Evolutionary conservation across 2,113 vertebrate genomes (phyloP), one percentile per base, ranked within the genome.

Genomic region (Rhea americana): DNA sequence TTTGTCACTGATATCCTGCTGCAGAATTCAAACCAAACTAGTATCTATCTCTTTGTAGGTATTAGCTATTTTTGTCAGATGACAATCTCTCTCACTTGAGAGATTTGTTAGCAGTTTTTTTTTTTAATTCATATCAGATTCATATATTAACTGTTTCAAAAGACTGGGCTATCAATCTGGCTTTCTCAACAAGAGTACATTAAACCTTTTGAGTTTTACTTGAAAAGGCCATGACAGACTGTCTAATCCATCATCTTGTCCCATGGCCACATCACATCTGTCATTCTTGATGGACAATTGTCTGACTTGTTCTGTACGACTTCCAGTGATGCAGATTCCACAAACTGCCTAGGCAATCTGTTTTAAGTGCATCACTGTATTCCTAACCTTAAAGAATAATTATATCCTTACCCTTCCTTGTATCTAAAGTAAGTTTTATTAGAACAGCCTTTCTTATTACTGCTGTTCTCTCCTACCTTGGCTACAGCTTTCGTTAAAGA

Each of bases 261-360:
- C 39, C 76, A 11, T 76, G 53, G 32, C 53, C 1, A 0, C 30
- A 50, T 21, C 39, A 90, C 22, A 56, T 71, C 28, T 67, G 4
- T 73, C 39, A 61, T 82, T 55, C 53, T 61, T 37, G 45, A 30
- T 0, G 0, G 8, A 37, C 18, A 83, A 1, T 66, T 65, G 15
- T 39, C 5, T 4, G 47, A 77, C 30, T 21, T 56, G 5, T 47
- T 70, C 43, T 73, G 8, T 83, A 76, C 51, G 43, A 47, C 12
- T 70, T 61, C 7, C 41, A 37, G 2, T 70, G 0, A 43, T 1
- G 1, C 24, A 68, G 28, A n/a, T 35, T 85, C 22, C 21, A 21
- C 0, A 0, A 39, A 39, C 28, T 86, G 16, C 30, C 15, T 59
- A 26, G 15, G 11, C 75, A 81, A 32, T 59, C 48, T 28, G 4